Evolutionary conservation across 2,888 invertebrate species (phyloP).

Genomic region (Mongoloraphidia duomilia): DNA sequence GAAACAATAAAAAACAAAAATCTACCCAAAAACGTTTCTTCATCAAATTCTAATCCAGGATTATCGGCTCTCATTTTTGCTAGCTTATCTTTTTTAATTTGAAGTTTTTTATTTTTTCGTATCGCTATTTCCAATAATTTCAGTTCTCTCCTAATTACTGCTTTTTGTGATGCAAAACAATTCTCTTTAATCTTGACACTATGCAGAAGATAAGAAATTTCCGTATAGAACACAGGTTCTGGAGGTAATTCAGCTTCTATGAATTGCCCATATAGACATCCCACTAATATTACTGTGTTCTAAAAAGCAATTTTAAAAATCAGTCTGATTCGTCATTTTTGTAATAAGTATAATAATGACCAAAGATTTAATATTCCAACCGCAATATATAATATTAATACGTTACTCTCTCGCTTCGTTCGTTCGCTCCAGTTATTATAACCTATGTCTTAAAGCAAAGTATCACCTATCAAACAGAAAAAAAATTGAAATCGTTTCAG

Average conservation of each 20-base stretch:
- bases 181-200: constrained; percentile 26
- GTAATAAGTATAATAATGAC: too few species aligned
- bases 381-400: too few species aligned
- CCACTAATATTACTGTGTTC: constrained; percentile 33
- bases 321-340: too few species aligned
- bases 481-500: too few species aligned
- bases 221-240: constrained; percentile 29
- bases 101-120: constrained; percentile 34
- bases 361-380: too few species aligned
- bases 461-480: too few species aligned
- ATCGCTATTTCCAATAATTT: constrained; percentile 38
- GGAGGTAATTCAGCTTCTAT: constrained; percentile 35
- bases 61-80: constrained; percentile 38
- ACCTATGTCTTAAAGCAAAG: too few species aligned
- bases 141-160: constrained; percentile 41
- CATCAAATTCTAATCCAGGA: constrained; percentile 43
- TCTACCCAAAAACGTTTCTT: constrained; percentile 44
- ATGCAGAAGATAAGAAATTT: constrained; percentile 30
- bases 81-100: constrained; percentile 40
- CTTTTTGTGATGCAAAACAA: constrained; percentile 43
- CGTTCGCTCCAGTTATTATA: too few species aligned
- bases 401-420: too few species aligned
- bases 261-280: constrained; percentile 39
- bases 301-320: constrained; percentile 15
- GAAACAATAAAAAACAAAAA: too few species aligned